phyloP scores from a whole-genome alignment of 2,797 vertebrate species.

The Mus spretus region DNA sequence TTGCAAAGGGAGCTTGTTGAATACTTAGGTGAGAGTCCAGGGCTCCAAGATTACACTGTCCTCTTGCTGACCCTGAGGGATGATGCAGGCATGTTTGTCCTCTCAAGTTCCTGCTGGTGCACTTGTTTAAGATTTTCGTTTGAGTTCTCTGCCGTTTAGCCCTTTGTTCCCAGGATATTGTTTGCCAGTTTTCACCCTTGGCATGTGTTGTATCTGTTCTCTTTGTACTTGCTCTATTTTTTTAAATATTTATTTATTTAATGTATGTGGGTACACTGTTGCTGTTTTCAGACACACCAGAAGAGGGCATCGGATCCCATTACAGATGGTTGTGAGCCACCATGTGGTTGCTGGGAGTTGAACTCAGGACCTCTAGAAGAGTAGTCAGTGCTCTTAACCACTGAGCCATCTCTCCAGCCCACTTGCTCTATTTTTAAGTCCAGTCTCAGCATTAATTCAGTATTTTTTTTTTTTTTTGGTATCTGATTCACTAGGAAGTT shows the following conservation, averaged over 20 bases:
- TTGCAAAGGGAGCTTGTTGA: background rate
- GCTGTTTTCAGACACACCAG: too few species aligned
- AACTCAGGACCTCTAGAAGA: too few species aligned
- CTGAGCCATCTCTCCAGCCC: too few species aligned
- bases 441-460: background rate
- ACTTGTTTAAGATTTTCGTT: background rate
- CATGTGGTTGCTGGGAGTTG: too few species aligned
- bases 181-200: constrained; percentile 25
- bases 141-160: background rate
- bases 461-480: background rate
- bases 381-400: too few species aligned
- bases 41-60: background rate
- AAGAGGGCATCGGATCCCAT: too few species aligned
- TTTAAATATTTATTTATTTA: too few species aligned
- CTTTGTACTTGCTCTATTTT: background rate
- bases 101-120: background rate
- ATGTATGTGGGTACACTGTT: too few species aligned
- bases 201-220: background rate
- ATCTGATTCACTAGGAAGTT: constrained; percentile 14
- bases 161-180: background rate
- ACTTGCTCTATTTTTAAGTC: background rate
- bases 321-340: too few species aligned
- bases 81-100: background rate
- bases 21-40: background rate
- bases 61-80: background rate